Percentiles rank a stretch among this genome's conserved stretches.
Evolutionary conservation across 2,797 vertebrate genomes (phyloP).

Genomic region (Anas bernieri): DNA sequence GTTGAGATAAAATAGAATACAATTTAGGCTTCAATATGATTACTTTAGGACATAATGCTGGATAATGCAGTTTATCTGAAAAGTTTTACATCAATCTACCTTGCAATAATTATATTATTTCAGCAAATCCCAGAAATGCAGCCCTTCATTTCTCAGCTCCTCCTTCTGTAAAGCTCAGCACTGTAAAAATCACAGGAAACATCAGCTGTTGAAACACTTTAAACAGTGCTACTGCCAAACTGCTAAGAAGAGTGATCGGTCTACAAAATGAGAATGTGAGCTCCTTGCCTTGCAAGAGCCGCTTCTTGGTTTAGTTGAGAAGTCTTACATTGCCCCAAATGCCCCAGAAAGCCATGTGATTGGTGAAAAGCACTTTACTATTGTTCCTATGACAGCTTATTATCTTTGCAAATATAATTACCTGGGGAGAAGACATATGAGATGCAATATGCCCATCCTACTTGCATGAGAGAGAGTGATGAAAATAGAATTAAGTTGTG

Average conservation of each 20-base stretch:
- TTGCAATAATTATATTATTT: neutral
- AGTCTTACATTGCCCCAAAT: neutral
- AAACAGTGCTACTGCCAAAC: neutral
- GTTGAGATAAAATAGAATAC: neutral
- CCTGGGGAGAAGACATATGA: neutral
- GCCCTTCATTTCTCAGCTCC: neutral
- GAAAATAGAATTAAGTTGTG: slow-evolving; percentile 32
- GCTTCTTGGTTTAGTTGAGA: neutral
- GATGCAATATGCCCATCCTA: neutral
- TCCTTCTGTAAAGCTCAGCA: neutral
- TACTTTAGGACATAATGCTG: neutral
- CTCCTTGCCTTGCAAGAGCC: neutral
- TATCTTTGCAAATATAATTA: neutral
- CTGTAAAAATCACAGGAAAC: neutral
- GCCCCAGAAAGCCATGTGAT: neutral
- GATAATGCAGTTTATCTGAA: neutral
- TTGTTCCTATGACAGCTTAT: neutral
- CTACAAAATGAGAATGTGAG: rapidly evolving
- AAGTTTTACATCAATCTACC: neutral
- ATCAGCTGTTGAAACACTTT: neutral
- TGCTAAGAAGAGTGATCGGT: neutral
- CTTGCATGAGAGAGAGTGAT: neutral
- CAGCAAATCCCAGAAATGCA: neutral
- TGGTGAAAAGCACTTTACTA: neutral
- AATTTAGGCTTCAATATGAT: neutral